Base-by-base conservation (phyloP, 2,888 invertebrate species). In the Plebejus melissa region DNA sequence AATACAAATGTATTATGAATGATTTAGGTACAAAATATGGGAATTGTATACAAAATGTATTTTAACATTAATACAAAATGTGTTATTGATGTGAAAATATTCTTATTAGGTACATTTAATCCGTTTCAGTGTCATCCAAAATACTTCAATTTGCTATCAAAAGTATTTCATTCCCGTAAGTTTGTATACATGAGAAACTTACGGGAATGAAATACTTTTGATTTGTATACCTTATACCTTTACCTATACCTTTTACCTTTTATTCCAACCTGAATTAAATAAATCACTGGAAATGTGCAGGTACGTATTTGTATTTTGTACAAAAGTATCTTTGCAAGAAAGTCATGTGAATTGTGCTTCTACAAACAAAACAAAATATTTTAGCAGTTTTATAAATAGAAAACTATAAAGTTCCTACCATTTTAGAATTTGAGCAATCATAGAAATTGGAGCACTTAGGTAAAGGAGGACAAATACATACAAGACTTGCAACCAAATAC, bases 391-490 rank as follows among this genome's bases (percentile, higher is more conserved):
- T 54, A 54, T 16, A 16, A 2, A 16, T 16, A 16, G 4, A 11
- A 65, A 32, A 32, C 3, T 13, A 32, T 13, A 13, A 32, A 11
- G 16, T 32, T 36, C 16, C 32, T 65, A 65, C 4, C 5, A 36
- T 36, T 65, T 65, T 13, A 65, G 9, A 60, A 16, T 65, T 65
- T 65, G 65, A 65, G 65, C 65, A 65, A 65, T 32, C 32, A 28
- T 65, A 32, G 32, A 65, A 65, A 65, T 65, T 60, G 22, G 28
- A 28, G 28, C 28, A 65, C 32, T 13, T 32, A 65, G 9, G 4
- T 60, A 60, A 60, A 60, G 6, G 3, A 60, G n/a, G 9, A 28
- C 9, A 22, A 7, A 22, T 22, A 58, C 50, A 13, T 1, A 11
- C 28, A 60, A 32, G 32, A 32, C 32, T 32, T 1, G 2, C 32